Percentiles rank a stretch among this genome's conserved stretches.
Conservation (phyloP, 2,113 vertebrate species). For the Rafetus swinhoei region DNA sequence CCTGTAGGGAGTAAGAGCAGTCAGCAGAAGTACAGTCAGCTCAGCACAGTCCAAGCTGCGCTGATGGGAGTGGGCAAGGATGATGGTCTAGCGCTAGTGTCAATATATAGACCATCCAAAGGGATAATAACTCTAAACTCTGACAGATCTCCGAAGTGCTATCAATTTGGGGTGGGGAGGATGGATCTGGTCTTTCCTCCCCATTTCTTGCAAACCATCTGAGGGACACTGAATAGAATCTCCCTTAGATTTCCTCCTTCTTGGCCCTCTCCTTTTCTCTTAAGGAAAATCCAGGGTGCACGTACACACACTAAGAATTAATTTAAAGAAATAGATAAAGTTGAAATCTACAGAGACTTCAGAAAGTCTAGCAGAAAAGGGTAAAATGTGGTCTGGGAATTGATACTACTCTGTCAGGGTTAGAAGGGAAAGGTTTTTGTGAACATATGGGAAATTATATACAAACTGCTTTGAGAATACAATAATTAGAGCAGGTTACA, state of each 20-base stretch:
- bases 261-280: neutral
- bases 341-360: neutral
- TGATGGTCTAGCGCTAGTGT: rapidly evolving
- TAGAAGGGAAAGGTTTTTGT: neutral
- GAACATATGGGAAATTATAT: neutral
- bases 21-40: neutral
- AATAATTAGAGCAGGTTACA: rapidly evolving
- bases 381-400: rapidly evolving
- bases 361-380: neutral
- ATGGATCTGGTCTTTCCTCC: rapidly evolving
- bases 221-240: neutral
- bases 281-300: rapidly evolving
- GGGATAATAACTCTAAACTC: neutral
- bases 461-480: rapidly evolving
- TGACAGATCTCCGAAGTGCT: neutral
- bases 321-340: neutral
- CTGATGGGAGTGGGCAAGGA: neutral
- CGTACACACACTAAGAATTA: rapidly evolving
- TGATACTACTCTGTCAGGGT: rapidly evolving
- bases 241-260: neutral
- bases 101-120: rapidly evolving
- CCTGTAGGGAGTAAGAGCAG: neutral
- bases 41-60: neutral
- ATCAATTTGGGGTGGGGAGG: rapidly evolving
- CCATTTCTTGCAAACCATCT: rapidly evolving